phyloP scores from a whole-genome alignment of 2,113 vertebrate genomes.

The Petromus typicus region DNA sequence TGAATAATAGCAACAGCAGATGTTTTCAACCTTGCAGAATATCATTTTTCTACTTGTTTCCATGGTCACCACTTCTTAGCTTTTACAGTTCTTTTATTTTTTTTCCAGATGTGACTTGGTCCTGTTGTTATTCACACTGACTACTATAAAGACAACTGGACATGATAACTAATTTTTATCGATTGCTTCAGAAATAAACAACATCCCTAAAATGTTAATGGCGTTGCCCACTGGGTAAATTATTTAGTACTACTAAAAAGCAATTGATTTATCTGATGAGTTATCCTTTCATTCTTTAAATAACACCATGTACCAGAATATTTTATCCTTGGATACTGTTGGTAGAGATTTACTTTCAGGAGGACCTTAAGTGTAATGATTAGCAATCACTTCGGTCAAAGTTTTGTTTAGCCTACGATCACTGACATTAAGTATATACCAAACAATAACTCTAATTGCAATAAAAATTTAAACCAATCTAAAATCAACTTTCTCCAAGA shows the following conservation, averaged over 20 bases:
- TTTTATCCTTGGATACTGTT: neutral
- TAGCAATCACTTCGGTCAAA: neutral
- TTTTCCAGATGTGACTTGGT: constrained; percentile 9
- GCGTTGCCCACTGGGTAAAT: neutral
- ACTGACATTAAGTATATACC: neutral
- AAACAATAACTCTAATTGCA: neutral
- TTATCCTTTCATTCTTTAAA: neutral
- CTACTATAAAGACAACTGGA: neutral
- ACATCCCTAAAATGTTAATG: neutral
- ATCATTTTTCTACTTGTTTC: constrained; percentile 44
- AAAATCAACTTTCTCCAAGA: neutral
- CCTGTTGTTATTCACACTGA: neutral
- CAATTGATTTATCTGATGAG: neutral
- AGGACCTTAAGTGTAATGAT: neutral
- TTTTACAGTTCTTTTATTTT: constrained; percentile 31
- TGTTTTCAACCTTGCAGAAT: constrained; percentile 35
- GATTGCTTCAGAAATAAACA: constrained; percentile 1
- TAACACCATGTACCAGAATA: neutral
- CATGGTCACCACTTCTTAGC: neutral
- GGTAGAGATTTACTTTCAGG: neutral
- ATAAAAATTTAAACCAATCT: neutral
- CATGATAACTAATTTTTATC: neutral
- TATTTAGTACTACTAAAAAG: neutral
- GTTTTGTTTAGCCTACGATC: neutral
- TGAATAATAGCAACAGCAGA: constrained; percentile 48